Base-by-base conservation (phyloP, 2,113 vertebrate genomes). In the Stigmatopora argus region DNA sequence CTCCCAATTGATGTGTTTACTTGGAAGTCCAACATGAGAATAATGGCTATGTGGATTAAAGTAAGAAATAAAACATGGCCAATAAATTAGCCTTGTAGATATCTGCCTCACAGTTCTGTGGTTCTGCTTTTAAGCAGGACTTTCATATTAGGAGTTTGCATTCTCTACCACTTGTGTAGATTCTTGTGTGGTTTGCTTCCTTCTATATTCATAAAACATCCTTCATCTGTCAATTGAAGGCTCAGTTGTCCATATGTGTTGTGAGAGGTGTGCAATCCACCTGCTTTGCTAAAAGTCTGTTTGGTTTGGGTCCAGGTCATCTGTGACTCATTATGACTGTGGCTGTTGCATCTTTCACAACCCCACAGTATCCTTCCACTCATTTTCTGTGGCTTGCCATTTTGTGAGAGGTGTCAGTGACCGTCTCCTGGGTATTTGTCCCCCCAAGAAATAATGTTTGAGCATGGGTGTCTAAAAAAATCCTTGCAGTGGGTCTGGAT, bases 1-100 rank as follows among this genome's bases (percentile, higher is more conserved):
- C 59, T 45, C 38, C 41, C 35, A 45, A 45, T 61, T 61, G 38
- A 61, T 61, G 58, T 41, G 38, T 61, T 61, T 61, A 61, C 38
- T 21, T n/a, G 19, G 41, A 19, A 23, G 59, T 21, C 59, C 59
- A 15, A 23, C 23, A 19, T 11, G 13, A 56, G 53, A 23, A 53
- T 31, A 56, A 56, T 56, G 23, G 53, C 53, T 31, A 34, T 15
- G 53, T 7, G 1, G 23, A 61, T 14, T 61, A 15, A 45, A 38
- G 35, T 1, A 15, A 60, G 3, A 41, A 60, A 61, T 21, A 19
- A 7, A 19, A 48, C 14, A 48, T 15, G 5, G 46, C 4, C 46
- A 17, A 48, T 48, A 48, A 48, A 17, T 14, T 48, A 48, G 46
- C 46, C 14, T 17, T 17, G 46, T 17, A 13, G 46, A 5, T 48